Evolutionary conservation across 2,888 invertebrate species (phyloP).

Genomic region (Eupithecia inturbata): DNA sequence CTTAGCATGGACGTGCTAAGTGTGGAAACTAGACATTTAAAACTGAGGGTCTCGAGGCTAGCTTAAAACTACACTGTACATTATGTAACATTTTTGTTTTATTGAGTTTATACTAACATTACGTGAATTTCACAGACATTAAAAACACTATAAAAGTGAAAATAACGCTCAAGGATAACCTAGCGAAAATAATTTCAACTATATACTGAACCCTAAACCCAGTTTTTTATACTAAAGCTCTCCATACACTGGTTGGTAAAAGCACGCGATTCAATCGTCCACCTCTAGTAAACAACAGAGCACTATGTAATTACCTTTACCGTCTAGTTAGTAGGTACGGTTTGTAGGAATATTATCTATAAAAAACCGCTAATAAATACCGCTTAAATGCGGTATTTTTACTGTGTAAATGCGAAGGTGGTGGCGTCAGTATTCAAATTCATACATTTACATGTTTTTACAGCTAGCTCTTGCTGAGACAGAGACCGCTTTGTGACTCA

Average conservation of each 20-base stretch:
- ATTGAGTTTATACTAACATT: not conserved
- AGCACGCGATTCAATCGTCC: constrained; percentile 6
- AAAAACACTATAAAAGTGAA: not conserved
- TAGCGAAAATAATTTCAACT: not conserved
- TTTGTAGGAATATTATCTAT: not conserved
- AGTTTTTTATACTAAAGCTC: not conserved
- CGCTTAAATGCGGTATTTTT: too few relatives aligned
- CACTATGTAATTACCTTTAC: not conserved
- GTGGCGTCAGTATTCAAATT: too few relatives aligned
- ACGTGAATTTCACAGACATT: not conserved
- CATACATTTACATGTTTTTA: too few relatives aligned
- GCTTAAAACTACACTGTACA: not conserved
- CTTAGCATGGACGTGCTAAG: too few relatives aligned
- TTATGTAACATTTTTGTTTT: too few relatives aligned
- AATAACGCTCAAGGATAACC: not conserved
- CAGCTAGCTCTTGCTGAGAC: too few relatives aligned
- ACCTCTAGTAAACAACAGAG: not conserved
- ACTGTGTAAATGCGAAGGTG: too few relatives aligned
- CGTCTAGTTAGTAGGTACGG: not conserved
- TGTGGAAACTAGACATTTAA: too few relatives aligned
- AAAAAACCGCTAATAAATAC: too few relatives aligned
- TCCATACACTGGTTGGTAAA: not conserved
- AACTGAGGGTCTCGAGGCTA: too few relatives aligned
- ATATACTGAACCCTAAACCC: not conserved
- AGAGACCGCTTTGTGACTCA: too few relatives aligned